phyloP scores from a whole-genome alignment of 2,888 invertebrate genomes.

The Sepioteuthis lessoniana region DNA sequence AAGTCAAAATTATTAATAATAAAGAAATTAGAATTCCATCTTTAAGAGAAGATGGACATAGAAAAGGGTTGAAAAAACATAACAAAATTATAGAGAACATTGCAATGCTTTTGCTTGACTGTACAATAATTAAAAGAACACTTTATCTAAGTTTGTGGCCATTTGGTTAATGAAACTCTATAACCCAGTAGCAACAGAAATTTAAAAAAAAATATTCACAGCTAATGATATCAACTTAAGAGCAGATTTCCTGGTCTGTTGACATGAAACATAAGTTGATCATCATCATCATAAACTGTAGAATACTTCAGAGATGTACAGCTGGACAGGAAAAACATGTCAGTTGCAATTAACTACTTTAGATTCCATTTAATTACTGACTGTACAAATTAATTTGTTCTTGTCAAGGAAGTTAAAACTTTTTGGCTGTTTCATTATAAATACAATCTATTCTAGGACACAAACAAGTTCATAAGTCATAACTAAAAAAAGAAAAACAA shows the following conservation, averaged over 20 bases:
- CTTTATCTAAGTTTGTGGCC: background rate
- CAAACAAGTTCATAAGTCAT: too few relatives aligned
- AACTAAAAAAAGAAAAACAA: too few relatives aligned
- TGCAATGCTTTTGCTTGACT: background rate
- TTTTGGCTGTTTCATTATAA: too few relatives aligned
- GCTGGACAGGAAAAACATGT: background rate
- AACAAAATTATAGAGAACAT: too few relatives aligned
- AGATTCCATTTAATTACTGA: too few relatives aligned
- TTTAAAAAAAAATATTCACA: background rate
- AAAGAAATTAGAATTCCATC: background rate
- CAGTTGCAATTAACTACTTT: too few relatives aligned
- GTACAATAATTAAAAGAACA: background rate
- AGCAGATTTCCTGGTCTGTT: background rate
- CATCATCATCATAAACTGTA: background rate
- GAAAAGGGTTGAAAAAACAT: too few relatives aligned
- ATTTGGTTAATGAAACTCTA: background rate
- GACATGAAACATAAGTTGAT: background rate
- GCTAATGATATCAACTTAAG: background rate
- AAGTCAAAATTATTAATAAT: too few relatives aligned
- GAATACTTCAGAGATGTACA: background rate
- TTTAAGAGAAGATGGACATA: too few relatives aligned
- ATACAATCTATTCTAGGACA: too few relatives aligned
- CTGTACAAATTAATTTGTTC: too few relatives aligned
- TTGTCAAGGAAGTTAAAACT: too few relatives aligned
- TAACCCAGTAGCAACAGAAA: background rate